Evolutionary conservation across 2,888 invertebrate species (phyloP), one percentile per base, ranked within the genome.

Genomic region (Camponotus fellah): DNA sequence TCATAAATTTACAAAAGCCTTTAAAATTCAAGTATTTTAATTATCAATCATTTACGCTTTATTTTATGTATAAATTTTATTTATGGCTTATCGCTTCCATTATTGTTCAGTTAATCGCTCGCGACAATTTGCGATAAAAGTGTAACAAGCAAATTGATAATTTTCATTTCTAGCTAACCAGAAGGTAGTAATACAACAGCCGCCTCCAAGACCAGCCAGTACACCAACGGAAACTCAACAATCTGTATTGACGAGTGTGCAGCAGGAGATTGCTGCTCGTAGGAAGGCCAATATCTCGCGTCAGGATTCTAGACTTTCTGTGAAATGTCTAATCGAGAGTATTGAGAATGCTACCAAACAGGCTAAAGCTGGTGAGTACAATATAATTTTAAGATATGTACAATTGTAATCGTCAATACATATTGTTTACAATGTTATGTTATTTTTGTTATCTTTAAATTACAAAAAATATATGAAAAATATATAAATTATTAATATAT

Each of bases 241-340:
- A 93, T 95, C 96, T 53, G 95, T 96, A 43, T 89, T 96, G 75
- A 95, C 95, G 87, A 95, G 96, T 87, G 95, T 96, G 69, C 95
- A 96, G 92, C 95, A 96, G 91, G 97, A 97, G 91, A 95, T 96
- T 93, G 95, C 96, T 85, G 93, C 96, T 87, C 93, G 96, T 86
- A 94, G 96, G 40, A 96, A 96, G 92, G 95, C 96, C 17, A 95
- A 95, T 65, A 94, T 96, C 77, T 93, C 95, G 49, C 95, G 96
- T 1, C 97, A 97, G 92, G 98, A 98, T 93, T 98, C 97, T 37
- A 96, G 98, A 49, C 96, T 98, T 72, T 98, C 98, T 0, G 99
- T 99, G 10, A 98, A 98, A 94, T 98, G 98, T 75, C 95, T 99
- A 46, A 98, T 99, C 86, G 98, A 98, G 94, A 98, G 98, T 91